Conservation (phyloP, 2,888 invertebrate genomes). For the Myopa tessellatipennis region DNA sequence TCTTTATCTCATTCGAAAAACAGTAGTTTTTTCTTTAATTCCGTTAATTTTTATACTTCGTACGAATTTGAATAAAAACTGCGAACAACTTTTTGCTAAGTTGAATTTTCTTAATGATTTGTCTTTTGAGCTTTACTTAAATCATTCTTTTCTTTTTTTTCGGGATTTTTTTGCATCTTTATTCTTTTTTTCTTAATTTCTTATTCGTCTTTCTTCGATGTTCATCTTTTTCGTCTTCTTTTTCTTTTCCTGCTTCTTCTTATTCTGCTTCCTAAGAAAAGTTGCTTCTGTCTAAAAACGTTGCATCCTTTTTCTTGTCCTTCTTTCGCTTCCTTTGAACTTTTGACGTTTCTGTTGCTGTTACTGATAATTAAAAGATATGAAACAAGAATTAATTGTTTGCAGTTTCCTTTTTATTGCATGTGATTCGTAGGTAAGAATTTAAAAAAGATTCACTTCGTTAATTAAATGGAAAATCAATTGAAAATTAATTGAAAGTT, state of each 20-base stretch:
- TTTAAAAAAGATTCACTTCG: background rate
- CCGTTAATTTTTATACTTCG: background rate
- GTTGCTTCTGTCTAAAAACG: background rate
- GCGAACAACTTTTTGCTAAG: background rate
- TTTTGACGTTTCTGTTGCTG: slow-evolving; percentile 1
- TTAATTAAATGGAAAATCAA: background rate
- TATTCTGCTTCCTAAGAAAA: background rate
- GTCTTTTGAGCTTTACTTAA: slow-evolving; percentile 18
- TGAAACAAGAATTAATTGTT: slow-evolving; percentile 28
- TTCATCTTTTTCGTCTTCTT: background rate
- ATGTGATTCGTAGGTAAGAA: background rate
- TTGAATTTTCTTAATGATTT: slow-evolving; percentile 35
- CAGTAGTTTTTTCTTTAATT: background rate
- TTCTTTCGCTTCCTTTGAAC: background rate
- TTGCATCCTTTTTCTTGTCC: slow-evolving; percentile 3
- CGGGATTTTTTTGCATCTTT: background rate
- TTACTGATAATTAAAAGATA: slow-evolving; percentile 8
- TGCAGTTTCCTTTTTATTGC: slow-evolving; percentile 13
- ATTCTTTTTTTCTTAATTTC: background rate
- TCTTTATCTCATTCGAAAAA: slow-evolving; percentile 1
- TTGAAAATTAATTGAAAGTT: slow-evolving; percentile 10
- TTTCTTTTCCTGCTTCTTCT: background rate
- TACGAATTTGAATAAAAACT: slow-evolving; percentile 10
- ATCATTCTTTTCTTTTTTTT: background rate
- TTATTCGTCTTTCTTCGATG: background rate